Conservation (phyloP, 2,797 vertebrate genomes). For the Halcyon leucocephala region DNA sequence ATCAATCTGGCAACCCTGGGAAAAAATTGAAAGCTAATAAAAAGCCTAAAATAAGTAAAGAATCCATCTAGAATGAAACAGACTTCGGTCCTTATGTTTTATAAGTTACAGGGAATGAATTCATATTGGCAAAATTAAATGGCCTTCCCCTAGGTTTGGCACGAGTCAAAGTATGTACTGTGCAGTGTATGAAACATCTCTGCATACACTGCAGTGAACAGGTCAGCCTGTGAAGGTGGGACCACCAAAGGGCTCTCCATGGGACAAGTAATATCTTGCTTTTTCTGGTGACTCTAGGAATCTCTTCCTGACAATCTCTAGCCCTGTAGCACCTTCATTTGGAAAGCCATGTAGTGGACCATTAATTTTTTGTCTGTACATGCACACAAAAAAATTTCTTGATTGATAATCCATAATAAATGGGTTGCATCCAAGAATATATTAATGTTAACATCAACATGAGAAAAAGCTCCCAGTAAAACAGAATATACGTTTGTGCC, state of each 20-base stretch:
- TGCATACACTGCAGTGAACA: not conserved
- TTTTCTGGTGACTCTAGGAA: not conserved
- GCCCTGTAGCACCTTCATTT: not conserved
- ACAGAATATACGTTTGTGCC: not conserved
- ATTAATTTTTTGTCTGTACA: not conserved
- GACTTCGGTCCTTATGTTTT: not conserved
- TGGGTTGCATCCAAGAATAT: not conserved
- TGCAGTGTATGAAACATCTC: not conserved
- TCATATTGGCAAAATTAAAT: not conserved
- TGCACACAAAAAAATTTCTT: not conserved
- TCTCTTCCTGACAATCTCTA: not conserved
- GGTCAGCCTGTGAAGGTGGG: not conserved
- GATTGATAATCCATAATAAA: not conserved
- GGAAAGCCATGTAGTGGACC: not conserved
- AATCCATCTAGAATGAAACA: not conserved
- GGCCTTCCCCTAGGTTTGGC: not conserved
- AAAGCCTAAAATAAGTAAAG: not conserved
- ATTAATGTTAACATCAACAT: not conserved
- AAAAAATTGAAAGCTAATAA: not conserved
- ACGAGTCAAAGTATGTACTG: not conserved
- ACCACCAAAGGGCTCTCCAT: not conserved
- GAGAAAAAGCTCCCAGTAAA: not conserved
- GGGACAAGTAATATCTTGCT: not conserved
- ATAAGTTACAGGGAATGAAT: not conserved
- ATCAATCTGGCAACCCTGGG: not conserved